Base-by-base conservation (phyloP, 2,113 vertebrate species). In the Solea solea region DNA sequence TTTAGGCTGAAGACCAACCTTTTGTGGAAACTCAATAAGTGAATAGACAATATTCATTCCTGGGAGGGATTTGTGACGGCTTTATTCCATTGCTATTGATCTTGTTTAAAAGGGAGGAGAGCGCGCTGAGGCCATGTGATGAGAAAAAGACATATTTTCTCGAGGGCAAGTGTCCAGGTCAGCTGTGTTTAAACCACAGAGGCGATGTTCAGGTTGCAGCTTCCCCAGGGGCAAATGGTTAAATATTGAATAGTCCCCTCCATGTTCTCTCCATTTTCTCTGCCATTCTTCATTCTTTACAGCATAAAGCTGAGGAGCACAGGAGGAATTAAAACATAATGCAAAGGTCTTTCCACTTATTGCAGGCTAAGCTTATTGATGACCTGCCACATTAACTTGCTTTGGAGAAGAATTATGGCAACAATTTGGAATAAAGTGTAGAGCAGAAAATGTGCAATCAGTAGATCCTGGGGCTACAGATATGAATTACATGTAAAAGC, bases 281-380 rank as follows among this genome's bases (percentile, higher is more conserved):
- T 27, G 21, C 46, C 27, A 3, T 56, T 69, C 68, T 28, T 65
- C 39, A 41, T 46, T 68, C 71, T 71, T 59, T 25, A n/a, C 21
- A 41, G 54, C 48, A 64, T 81, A 63, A 84, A 86, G 64, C 72
- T 21, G 71, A 71, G 65, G 16, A 78, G 75, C 80, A 69, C 74
- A 61, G 68, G 80, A 87, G 81, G 74, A 93, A 92, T 92, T 90
- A 91, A 92, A 94, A 89, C 89, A 85, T 89, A 91, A 92, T 88
- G 81, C 86, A 89, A 92, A 93, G 86, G 86, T 90, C 86, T 84
- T 86, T 88, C 85, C 87, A 83, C 87, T 86, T 90, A 81, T 90
- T 85, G 85, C 83, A 42, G 49, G 80, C 72, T 61, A 10, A 45
- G 72, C 75, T 88, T 93, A 93, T 91, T 93, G 92, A 93, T 93